Percentiles rank a stretch among this genome's conserved stretches.
phyloP scores from a whole-genome alignment of 2,113 vertebrate genomes.

The Cinclus mexicanus region DNA sequence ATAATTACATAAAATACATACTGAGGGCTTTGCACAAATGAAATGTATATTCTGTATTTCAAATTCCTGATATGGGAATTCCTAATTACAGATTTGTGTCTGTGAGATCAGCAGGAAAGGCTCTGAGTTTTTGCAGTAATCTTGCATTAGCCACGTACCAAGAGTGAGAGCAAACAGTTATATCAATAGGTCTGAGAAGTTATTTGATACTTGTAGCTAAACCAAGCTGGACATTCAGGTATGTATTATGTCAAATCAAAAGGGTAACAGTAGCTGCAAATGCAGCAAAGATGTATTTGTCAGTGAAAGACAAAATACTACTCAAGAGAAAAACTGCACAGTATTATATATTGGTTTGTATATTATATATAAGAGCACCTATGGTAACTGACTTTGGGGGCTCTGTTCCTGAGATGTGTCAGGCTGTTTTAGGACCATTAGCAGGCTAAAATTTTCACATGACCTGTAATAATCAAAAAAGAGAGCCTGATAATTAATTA shows the following conservation, averaged over 20 bases:
- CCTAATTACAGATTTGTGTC: background rate
- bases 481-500: background rate
- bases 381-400: background rate
- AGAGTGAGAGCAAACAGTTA: background rate
- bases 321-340: background rate
- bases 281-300: background rate
- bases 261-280: background rate
- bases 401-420: background rate
- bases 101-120: background rate
- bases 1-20: background rate
- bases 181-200: background rate
- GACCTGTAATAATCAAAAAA: background rate
- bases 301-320: background rate
- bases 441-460: background rate
- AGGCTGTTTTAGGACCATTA: background rate
- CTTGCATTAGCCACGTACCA: background rate
- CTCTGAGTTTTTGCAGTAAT: background rate
- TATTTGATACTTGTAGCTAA: background rate
- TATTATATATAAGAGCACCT: background rate
- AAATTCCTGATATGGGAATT: background rate
- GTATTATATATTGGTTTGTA: background rate
- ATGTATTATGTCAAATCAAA: background rate
- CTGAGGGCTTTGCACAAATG: background rate
- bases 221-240: background rate
- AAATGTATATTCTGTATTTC: background rate